Conservation (phyloP, 2,888 invertebrate genomes). For the Oegoconia quadripuncta region DNA sequence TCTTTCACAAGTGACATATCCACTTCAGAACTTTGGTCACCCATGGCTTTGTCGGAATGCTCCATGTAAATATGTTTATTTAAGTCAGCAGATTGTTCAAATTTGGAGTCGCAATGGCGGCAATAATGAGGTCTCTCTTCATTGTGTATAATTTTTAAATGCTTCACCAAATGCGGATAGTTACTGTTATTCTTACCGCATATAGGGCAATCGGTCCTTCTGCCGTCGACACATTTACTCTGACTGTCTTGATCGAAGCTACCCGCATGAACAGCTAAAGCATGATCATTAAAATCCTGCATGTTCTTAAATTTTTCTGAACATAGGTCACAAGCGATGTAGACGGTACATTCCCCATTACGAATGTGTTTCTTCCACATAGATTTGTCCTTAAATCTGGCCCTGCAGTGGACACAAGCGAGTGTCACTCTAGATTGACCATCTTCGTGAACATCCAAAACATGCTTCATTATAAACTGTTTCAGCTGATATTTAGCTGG, state of each 20-base stretch:
- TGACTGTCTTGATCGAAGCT: slow-evolving; percentile 59
- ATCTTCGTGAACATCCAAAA: slow-evolving; percentile 70
- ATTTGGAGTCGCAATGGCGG: slow-evolving; percentile 79
- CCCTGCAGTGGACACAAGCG: slow-evolving; percentile 65
- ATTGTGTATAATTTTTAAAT: slow-evolving; percentile 71
- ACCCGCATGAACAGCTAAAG: slow-evolving; percentile 63
- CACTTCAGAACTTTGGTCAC: slow-evolving; percentile 43
- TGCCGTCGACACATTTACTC: slow-evolving; percentile 65
- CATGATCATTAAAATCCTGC: slow-evolving; percentile 73
- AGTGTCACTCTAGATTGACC: slow-evolving; percentile 64
- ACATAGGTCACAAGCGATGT: slow-evolving; percentile 76
- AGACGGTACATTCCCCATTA: slow-evolving; percentile 79
- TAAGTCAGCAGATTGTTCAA: slow-evolving; percentile 73
- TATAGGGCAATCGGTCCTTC: slow-evolving; percentile 73
- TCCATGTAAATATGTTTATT: slow-evolving; percentile 80
- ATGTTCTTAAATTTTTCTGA: slow-evolving; percentile 61
- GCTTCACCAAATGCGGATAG: slow-evolving; percentile 79
- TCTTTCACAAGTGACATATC: slow-evolving; percentile 71
- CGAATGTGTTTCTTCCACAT: slow-evolving; percentile 71
- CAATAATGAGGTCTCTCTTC: slow-evolving; percentile 77
- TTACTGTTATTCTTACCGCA: slow-evolving; percentile 77
- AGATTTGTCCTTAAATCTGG: slow-evolving; percentile 64
- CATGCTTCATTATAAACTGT: slow-evolving; percentile 75
- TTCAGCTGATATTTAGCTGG: slow-evolving; percentile 74
- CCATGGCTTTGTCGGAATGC: slow-evolving; percentile 70